Evolutionary conservation across 2,888 invertebrate genomes (phyloP), one percentile per base, ranked within the genome.

Genomic region (Dasypolia templi): DNA sequence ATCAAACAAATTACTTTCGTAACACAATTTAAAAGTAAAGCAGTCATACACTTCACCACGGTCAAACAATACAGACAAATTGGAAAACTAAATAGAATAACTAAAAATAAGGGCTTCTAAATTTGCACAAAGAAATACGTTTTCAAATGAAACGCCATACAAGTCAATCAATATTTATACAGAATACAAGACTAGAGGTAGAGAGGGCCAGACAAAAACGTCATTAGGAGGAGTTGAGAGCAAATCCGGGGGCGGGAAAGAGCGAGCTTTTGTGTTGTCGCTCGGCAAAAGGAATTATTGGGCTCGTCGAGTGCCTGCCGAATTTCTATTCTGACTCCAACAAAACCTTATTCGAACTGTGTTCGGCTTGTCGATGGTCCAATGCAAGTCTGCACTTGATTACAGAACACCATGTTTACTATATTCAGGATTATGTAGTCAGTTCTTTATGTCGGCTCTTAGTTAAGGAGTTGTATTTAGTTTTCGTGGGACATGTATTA

Each of bases 141-240:
- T 75, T 77, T 78, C 75, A 79, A 79, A 83, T 72, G 82, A 72
- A 82, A 79, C 62, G 86, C 72, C 72, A 84, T 84, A 87, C 85
- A 88, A 88, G 89, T 88, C 87, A 89, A 89, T 90, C 90, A 90
- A 89, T 90, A 89, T 89, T 90, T 88, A 87, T 87, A 85, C 87
- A 84, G 86, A 89, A 87, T 86, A 87, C 84, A 86, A 85, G 86
- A 82, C 81, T 82, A 82, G 80, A 83, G 75, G 75, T 77, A 74
- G 72, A 82, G 83, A 84, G 81, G 81, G 85, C 83, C 90, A 90
- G 91, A 92, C 92, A 92, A 92, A 92, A 92, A 92, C 90, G 90
- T 91, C 90, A 91, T 92, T 92, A 92, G 88, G 83, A 80, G 85
- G 75, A 85, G 83, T 86, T 81, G 87, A 86, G 89, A 86, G 87